Conservation (phyloP, 1,140 invertebrate genomes). For the Lucilia cuprina region DNA sequence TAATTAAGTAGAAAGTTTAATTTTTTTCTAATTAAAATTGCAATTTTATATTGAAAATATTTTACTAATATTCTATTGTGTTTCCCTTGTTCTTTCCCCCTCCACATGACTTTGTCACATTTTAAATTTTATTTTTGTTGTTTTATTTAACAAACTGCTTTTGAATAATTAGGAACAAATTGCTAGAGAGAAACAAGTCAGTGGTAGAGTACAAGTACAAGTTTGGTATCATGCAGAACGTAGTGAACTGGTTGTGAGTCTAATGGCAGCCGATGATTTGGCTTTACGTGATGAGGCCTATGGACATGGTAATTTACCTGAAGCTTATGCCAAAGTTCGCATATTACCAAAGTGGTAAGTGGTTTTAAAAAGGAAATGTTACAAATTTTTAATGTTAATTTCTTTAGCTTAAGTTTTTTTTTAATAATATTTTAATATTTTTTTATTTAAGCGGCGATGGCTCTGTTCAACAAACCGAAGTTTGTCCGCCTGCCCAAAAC, state of each 20-base stretch:
- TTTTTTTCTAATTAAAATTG: too few species aligned
- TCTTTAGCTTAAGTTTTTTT: too few species aligned
- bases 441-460: conserved; percentile 70
- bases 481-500: conserved; percentile 81
- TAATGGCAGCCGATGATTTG: conserved; percentile 84
- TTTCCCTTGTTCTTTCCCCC: not conserved
- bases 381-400: not conserved
- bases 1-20: too few species aligned
- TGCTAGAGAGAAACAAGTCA: conserved; percentile 75
- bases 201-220: conserved; percentile 81
- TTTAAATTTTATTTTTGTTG: not conserved
- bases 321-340: conserved; percentile 82
- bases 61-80: too few species aligned
- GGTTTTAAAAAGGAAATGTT: too few species aligned
- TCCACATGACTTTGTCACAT: not conserved
- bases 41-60: too few species aligned
- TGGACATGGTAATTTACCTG: conserved; percentile 76
- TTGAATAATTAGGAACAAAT: conserved; percentile 70
- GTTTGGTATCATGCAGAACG: conserved; percentile 85
- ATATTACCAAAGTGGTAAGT: conserved; percentile 80
- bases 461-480: conserved; percentile 77
- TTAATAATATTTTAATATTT: not conserved
- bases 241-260: conserved; percentile 80
- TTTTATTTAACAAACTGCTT: not conserved
- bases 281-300: conserved; percentile 76